phyloP scores from a whole-genome alignment of 2,888 invertebrate species.

The Cyclophora punctaria region DNA sequence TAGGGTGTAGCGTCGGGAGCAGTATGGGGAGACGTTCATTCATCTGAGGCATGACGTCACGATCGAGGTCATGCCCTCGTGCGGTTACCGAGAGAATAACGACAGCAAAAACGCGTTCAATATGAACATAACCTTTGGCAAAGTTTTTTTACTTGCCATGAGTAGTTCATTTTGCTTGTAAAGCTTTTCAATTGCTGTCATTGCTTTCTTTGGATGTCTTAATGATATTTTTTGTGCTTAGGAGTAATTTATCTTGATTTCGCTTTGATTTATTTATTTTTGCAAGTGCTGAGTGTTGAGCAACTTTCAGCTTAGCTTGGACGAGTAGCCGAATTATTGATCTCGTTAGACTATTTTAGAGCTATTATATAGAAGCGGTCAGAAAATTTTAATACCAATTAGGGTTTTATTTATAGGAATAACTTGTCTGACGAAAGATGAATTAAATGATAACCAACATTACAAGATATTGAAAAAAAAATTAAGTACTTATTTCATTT shows the following conservation, averaged over 20 bases:
- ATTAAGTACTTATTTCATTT: too few relatives aligned
- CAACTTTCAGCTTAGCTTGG: too few relatives aligned
- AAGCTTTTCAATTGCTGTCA: constrained; percentile 12
- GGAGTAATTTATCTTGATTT: too few relatives aligned
- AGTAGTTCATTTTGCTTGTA: not conserved
- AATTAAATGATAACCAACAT: too few relatives aligned
- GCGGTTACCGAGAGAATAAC: constrained; percentile 36
- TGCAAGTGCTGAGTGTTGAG: too few relatives aligned
- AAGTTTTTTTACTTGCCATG: constrained; percentile 12
- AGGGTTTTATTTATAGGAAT: too few relatives aligned
- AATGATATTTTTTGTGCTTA: too few relatives aligned
- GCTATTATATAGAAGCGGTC: not conserved
- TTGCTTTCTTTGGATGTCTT: constrained; percentile 3
- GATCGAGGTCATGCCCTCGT: constrained; percentile 61
- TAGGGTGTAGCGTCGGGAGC: constrained; percentile 9
- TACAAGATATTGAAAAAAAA: too few relatives aligned
- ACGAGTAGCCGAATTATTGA: too few relatives aligned
- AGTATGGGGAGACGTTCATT: constrained; percentile 50
- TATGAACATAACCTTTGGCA: constrained; percentile 31
- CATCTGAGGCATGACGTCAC: constrained; percentile 66
- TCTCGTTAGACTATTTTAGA: too few relatives aligned
- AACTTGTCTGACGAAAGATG: too few relatives aligned
- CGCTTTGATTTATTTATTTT: too few relatives aligned
- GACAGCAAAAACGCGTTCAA: constrained; percentile 36
- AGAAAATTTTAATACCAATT: not conserved